Percentiles rank a stretch among this genome's conserved stretches.
Conservation (phyloP, 2,113 vertebrate genomes). For the Strix aluco region DNA sequence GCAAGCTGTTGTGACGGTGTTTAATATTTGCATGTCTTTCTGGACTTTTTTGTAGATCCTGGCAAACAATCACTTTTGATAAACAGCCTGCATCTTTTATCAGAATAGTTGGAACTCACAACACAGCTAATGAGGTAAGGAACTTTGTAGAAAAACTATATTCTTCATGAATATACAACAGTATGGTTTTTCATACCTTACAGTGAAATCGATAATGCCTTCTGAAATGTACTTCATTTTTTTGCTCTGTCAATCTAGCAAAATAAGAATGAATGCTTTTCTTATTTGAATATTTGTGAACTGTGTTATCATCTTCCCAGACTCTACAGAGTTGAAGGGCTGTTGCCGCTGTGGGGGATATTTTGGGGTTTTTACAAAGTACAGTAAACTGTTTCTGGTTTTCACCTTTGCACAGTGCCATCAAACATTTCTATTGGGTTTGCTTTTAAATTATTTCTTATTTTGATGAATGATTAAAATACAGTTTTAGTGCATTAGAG, state of each 20-base stretch:
- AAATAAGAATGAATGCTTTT: neutral
- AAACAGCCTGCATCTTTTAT: slow-evolving; percentile 93
- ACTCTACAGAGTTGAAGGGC: neutral
- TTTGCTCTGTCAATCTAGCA: neutral
- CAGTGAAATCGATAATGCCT: neutral
- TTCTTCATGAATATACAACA: neutral
- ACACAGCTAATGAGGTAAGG: slow-evolving; percentile 96
- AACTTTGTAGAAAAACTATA: neutral
- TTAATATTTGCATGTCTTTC: slow-evolving; percentile 2
- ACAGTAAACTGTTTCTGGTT: neutral
- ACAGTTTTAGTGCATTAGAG: neutral
- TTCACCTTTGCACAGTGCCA: neutral
- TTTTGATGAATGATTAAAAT: neutral
- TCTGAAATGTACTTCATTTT: neutral
- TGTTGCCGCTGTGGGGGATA: neutral
- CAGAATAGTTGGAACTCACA: slow-evolving; percentile 96
- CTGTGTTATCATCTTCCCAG: neutral
- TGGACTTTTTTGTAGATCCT: slow-evolving; percentile 81
- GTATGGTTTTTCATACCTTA: neutral
- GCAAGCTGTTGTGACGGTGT: neutral
- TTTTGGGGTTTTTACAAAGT: neutral
- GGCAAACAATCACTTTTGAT: slow-evolving; percentile 93
- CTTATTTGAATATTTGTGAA: neutral
- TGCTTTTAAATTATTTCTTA: neutral
- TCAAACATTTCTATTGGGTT: neutral